These are phyloP conservation scores for Ia io DNA, from an alignment of 2,113 vertebrate genomes.

Conservation along the genomic window DNA sequence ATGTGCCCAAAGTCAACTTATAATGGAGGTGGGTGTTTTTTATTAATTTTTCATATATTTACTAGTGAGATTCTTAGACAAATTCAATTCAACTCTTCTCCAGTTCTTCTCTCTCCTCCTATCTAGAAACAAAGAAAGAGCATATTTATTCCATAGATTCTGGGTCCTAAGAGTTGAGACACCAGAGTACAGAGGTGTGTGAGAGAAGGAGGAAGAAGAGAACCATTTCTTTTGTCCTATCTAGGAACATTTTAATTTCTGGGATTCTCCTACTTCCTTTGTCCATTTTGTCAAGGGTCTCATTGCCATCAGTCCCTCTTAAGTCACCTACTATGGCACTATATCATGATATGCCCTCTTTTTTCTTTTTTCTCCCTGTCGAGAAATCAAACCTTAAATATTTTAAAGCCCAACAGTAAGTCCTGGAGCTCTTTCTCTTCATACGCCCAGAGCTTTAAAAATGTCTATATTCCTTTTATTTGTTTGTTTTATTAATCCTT, in stretches of 20 bases:
- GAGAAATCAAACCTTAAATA: not conserved
- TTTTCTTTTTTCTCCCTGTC: no score
- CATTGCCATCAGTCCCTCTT: not conserved
- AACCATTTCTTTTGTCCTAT: not conserved
- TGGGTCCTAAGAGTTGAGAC: not conserved
- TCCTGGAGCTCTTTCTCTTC: not conserved
- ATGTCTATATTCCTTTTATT: not conserved
- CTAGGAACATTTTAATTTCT: not conserved
- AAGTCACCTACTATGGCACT: not conserved
- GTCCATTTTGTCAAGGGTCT: not conserved
- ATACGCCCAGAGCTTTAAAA: not conserved
- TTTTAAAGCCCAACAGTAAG: not conserved
- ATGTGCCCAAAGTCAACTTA: not conserved
- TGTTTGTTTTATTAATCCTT: no score
- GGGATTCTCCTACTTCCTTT: not conserved
- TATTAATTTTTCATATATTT: not conserved
- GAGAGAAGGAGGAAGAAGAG: not conserved
- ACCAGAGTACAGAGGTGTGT: not conserved
- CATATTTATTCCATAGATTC: not conserved
- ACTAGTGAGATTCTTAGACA: not conserved
- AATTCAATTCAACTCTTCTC: not conserved
- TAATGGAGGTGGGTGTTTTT: not conserved
- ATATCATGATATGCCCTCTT: not conserved
- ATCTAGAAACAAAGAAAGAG: not conserved
- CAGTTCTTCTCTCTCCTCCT: not conserved